These are phyloP conservation scores for Spatulosminthurus flaviceps DNA, from an alignment of 2,888 invertebrate species.

Conservation along the genomic window DNA sequence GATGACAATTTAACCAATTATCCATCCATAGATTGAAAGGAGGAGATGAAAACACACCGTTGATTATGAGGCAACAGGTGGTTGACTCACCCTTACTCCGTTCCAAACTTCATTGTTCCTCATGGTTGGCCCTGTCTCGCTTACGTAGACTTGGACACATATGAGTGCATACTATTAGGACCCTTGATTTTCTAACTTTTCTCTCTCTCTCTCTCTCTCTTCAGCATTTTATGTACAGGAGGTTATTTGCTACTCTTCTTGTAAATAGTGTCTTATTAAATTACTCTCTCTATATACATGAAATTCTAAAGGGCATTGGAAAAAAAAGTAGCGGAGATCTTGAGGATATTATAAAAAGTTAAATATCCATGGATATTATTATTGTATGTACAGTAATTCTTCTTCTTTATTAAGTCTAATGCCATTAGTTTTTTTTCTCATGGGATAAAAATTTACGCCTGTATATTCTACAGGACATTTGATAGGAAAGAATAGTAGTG, in stretches of 20 bases:
- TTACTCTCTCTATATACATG: too few relatives aligned
- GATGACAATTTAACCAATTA: conserved; percentile 51
- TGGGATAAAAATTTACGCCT: too few relatives aligned
- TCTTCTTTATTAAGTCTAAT: too few relatives aligned
- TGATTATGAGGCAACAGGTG: conserved; percentile 42
- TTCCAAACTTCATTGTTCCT: conserved; percentile 37
- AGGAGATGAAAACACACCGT: conserved; percentile 44
- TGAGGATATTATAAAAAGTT: background rate
- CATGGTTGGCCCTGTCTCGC: background rate
- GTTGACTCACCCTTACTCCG: conserved; percentile 39
- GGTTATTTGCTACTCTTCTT: too few relatives aligned
- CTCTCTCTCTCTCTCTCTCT: too few relatives aligned
- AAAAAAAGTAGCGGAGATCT: too few relatives aligned
- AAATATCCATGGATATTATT: background rate
- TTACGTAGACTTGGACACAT: background rate
- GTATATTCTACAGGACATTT: too few relatives aligned
- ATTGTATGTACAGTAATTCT: background rate
- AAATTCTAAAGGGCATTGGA: too few relatives aligned
- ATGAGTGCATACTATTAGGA: background rate
- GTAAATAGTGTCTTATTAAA: too few relatives aligned
- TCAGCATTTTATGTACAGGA: too few relatives aligned
- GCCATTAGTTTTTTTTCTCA: background rate
- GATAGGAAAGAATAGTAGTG: background rate
- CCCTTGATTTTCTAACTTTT: too few relatives aligned
- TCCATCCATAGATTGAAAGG: conserved; percentile 44